phyloP scores from a whole-genome alignment of 2,797 vertebrate species.

The Gobionotothen gibberifrons region DNA sequence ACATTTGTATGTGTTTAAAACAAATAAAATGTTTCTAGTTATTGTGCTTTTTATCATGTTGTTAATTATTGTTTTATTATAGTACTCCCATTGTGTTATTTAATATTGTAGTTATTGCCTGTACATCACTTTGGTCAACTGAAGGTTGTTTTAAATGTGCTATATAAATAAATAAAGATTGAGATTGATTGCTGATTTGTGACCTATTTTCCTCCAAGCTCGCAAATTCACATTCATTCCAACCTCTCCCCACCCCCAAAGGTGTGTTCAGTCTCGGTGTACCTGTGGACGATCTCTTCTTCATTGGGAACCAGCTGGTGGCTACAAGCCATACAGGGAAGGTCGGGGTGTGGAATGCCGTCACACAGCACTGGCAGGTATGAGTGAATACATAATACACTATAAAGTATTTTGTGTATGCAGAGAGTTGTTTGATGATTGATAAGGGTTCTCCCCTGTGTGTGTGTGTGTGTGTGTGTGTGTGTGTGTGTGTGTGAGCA shows the following conservation, averaged over 20 bases:
- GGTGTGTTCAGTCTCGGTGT: constrained; percentile 96
- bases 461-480: too few relatives aligned
- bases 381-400: too few relatives aligned
- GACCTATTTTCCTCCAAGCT: background rate
- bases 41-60: too few relatives aligned
- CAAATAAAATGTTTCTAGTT: too few relatives aligned
- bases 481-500: background rate
- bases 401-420: background rate
- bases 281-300: constrained; percentile 96
- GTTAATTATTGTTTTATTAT: too few relatives aligned
- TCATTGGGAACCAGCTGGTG: constrained; percentile 98
- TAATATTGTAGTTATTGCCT: too few relatives aligned
- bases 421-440: background rate
- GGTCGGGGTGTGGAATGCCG: constrained; percentile 99
- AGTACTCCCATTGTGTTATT: too few relatives aligned
- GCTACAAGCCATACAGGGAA: constrained; percentile 98
- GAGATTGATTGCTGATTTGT: background rate
- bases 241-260: constrained; percentile 49
- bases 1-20: too few relatives aligned
- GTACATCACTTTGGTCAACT: too few relatives aligned
- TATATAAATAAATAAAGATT: too few relatives aligned
- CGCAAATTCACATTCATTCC: background rate
- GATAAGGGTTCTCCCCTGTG: background rate
- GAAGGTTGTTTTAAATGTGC: too few relatives aligned
- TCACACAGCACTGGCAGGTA: constrained; percentile 99